Percentiles rank a stretch among this genome's conserved stretches.
phyloP scores from a whole-genome alignment of 2,113 vertebrate genomes.

The Pseudopodoces humilis region DNA sequence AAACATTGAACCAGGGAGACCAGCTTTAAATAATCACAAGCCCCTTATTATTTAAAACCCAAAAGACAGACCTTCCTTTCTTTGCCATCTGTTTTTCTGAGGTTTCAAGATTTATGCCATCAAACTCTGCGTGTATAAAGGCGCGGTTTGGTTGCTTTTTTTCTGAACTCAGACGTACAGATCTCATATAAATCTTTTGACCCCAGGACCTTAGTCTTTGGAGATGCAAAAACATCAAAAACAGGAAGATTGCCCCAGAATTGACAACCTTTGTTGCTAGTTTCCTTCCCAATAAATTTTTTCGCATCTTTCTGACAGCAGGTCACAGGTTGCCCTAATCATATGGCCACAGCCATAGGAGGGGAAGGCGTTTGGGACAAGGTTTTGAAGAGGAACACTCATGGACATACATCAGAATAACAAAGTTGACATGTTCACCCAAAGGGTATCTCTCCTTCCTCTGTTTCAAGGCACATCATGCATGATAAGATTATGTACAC shows the following conservation, averaged over 20 bases:
- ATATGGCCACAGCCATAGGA: background rate
- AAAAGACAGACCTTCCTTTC: constrained; percentile 35
- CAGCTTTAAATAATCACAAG: constrained; percentile 13
- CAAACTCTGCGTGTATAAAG: background rate
- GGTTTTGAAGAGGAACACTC: background rate
- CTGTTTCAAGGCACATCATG: background rate
- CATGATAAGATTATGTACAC: background rate
- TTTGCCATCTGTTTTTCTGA: constrained; percentile 48
- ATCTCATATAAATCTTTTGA: constrained; percentile 2
- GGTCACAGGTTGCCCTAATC: background rate
- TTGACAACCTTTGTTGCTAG: background rate
- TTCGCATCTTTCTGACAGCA: background rate
- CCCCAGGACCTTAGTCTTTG: background rate
- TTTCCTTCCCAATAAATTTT: background rate
- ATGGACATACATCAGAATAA: background rate
- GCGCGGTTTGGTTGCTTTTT: background rate
- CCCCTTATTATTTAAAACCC: constrained; percentile 25
- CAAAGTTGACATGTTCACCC: background rate
- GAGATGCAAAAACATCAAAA: background rate
- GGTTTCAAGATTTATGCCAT: constrained; percentile 41
- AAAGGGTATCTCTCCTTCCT: background rate
- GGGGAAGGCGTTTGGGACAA: background rate
- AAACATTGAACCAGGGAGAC: background rate
- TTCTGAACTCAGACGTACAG: background rate
- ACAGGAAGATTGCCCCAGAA: background rate